Evolutionary conservation across 1,140 invertebrate genomes (phyloP), one percentile per base, ranked within the genome.

Genomic region (Uloborus diversus): DNA sequence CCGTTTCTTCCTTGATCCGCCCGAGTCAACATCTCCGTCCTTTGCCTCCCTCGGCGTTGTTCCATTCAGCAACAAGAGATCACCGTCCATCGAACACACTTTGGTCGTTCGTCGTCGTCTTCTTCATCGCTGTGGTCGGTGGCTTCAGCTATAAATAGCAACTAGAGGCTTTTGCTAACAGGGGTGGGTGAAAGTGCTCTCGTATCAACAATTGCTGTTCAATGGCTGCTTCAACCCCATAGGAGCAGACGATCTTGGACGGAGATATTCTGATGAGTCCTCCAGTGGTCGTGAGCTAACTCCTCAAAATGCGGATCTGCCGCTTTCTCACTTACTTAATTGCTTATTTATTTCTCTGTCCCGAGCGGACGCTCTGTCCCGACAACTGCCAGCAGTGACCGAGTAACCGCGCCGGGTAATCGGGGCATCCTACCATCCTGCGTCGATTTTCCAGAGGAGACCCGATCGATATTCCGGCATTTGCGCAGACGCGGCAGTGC

Each of bases 171-270:
- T 33, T 73, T 61, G 20, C 66, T 14, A 69, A 69, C 66, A n/a
- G n/a, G n/a, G n/a, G n/a, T 56, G 49, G 49, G 66, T 37, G 66
- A 69, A 69, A 69, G 66, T 69, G 66, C 62, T 37, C 33, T 73
- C n/a, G n/a, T n/a, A n/a, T 49, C 57, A 28, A 73, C 56, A 61
- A 61, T 73, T 73, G 56, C 27, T 27, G 25, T 70, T 73, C 33
- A 73, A 73, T 73, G 69, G 69, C 69, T 61, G 53, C 69, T 61
- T 33, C 69, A 14, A 37, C 42, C 51, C 23, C 59, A 42, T 14
- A 28, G 20, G 13, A 27, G 27, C 42, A 2, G 13, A 25, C 7
- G 42, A 59, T 59, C 20, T 28, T 13, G 23, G 23, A 23, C 11
- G 25, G 32, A 28, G 64, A 68, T 27, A 25, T 4, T 42, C 9